Evolutionary conservation across 2,888 invertebrate species (phyloP), one percentile per base, ranked within the genome.

Genomic region (Meteorus colon): DNA sequence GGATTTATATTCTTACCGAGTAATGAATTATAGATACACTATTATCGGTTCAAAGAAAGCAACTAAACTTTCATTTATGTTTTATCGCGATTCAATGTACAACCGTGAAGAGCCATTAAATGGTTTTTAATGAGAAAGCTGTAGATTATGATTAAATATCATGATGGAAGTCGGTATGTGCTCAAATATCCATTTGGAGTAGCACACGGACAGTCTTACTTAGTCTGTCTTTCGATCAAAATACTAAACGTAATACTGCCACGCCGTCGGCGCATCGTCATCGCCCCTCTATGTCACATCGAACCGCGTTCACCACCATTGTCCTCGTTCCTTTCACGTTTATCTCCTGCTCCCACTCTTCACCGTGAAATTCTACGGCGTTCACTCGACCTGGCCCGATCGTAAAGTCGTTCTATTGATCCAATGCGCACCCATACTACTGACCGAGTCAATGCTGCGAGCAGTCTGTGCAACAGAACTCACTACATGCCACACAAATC

Each of bases 181-280:
- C 19, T 48, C 8, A 65, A 69, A 67, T 65, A 65, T 74, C 67
- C 65, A 73, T 72, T 73, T 75, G 73, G 76, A 77, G 60, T 76
- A 70, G 78, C 78, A 77, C 77, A 77, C 76, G 76, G 73, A 55
- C 74, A 66, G 72, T 62, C 62, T 31, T 14, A 62, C 16, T 29
- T 14, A 14, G 55, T 80, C 80, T 83, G 81, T 75, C 79, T 76
- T 81, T 81, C 80, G 80, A 81, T 81, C 77, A 78, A 82, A 78
- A 75, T 75, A 76, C 76, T 74, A 78, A 80, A 78, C 75, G 77
- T 74, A 75, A 68, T 70, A 81, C 77, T 81, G 81, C 80, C 82
- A 81, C 79, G 81, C 81, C 79, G 80, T 79, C 81, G 80, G 77
- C 80, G 79, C 77, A 78, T 78, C 73, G 73, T 73, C 68, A 63